Conservation (phyloP, 2,888 invertebrate species). For the Melitaea athalia region DNA sequence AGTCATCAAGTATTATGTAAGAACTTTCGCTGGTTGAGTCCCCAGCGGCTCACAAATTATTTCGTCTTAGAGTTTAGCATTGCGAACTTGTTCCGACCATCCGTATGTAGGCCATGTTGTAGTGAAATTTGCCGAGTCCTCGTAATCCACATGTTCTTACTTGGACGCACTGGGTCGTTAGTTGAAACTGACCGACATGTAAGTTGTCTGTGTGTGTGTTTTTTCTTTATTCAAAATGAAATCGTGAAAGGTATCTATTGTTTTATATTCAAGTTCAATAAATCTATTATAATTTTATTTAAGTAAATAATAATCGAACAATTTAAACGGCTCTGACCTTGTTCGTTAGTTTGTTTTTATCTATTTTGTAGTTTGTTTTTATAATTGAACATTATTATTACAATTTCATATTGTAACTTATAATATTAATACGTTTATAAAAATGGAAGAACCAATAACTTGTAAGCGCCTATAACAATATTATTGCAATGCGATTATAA, state of each 20-base stretch:
- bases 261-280: background rate
- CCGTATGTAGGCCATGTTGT: conserved; percentile 43
- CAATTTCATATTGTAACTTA: background rate
- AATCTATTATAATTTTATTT: background rate
- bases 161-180: conserved; percentile 25
- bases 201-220: conserved; percentile 8
- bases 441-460: background rate
- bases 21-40: conserved; percentile 58
- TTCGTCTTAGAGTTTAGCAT: conserved; percentile 43
- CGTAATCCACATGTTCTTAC: conserved; percentile 34
- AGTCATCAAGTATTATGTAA: conserved; percentile 44
- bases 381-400: background rate
- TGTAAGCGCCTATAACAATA: conserved; percentile 2
- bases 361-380: background rate
- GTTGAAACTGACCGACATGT: conserved; percentile 19
- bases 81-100: conserved; percentile 44
- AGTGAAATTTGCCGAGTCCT: conserved; percentile 37
- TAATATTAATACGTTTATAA: background rate
- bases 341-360: background rate
- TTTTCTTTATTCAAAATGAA: background rate
- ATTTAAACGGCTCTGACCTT: background rate
- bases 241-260: background rate
- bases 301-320: background rate
- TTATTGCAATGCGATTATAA: background rate
- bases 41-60: conserved; percentile 54